phyloP scores from a whole-genome alignment of 2,797 vertebrate genomes.

The Parambassis ranga region DNA sequence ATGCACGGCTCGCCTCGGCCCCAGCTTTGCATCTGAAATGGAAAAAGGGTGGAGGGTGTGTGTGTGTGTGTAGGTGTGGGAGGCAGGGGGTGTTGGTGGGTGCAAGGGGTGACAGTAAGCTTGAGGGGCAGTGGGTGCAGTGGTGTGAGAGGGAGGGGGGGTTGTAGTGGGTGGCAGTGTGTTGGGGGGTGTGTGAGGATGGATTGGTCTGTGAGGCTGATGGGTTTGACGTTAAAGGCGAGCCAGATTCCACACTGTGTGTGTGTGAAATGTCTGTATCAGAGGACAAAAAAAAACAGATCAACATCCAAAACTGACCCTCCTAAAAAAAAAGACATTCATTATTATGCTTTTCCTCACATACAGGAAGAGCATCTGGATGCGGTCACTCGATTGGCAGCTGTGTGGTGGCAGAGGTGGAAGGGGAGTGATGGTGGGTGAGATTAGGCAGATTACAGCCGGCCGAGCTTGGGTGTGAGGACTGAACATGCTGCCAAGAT shows the following conservation, averaged over 20 bases:
- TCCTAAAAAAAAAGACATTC: not conserved
- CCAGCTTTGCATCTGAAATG: constrained; percentile 83
- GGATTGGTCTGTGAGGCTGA: constrained; percentile 47
- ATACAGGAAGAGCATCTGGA: not conserved
- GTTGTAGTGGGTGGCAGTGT: constrained; percentile 21
- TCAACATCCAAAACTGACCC: constrained; percentile 15
- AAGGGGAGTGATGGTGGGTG: constrained; percentile 25
- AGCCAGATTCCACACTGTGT: constrained; percentile 8
- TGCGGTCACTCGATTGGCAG: constrained; percentile 62
- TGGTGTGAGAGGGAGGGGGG: constrained; percentile 6
- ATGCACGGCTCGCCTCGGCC: constrained; percentile 79
- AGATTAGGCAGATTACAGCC: constrained; percentile 70
- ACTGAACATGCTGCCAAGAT: constrained; percentile 72
- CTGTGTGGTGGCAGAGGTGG: no score
- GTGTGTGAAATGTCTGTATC: not conserved
- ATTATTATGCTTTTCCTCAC: not conserved
- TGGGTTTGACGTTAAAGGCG: constrained; percentile 55
- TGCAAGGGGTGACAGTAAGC: constrained; percentile 58
- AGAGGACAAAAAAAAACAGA: not conserved
- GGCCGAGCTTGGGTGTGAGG: constrained; percentile 50
- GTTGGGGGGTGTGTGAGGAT: not conserved
- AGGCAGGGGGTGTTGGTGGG: constrained; percentile 21
- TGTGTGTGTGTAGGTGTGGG: constrained; percentile 38
- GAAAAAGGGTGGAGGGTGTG: constrained; percentile 68
- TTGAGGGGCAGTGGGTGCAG: constrained; percentile 50